Percentiles rank a stretch among this genome's conserved stretches.
Conservation (phyloP, 2,113 vertebrate genomes). For the Martes martes region DNA sequence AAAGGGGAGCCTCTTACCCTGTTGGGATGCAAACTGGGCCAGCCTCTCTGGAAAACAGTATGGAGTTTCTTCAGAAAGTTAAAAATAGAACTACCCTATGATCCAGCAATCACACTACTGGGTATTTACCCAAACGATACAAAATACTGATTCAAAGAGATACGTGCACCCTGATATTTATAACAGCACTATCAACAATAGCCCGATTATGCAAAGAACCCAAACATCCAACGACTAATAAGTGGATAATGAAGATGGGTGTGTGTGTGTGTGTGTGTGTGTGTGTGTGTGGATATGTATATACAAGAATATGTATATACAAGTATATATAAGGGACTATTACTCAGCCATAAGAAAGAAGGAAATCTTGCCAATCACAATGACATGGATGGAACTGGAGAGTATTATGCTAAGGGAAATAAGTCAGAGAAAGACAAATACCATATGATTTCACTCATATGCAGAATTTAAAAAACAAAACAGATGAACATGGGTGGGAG, state of each 20-base stretch:
- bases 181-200: background rate
- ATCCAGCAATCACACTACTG: background rate
- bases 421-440: background rate
- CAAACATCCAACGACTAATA: background rate
- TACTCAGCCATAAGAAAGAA: background rate
- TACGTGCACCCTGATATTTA: background rate
- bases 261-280: background rate
- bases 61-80: background rate
- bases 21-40: background rate
- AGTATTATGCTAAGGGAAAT: background rate
- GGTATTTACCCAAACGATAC: background rate
- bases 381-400: background rate
- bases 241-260: background rate
- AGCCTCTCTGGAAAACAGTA: background rate
- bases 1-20: background rate
- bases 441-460: background rate
- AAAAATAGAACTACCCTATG: background rate
- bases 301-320: no score
- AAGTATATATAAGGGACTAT: background rate
- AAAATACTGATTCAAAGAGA: background rate
- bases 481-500: background rate
- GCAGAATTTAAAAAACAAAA: background rate
- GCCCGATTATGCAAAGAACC: background rate
- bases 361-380: background rate
- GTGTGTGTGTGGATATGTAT: background rate